These are phyloP conservation scores for Labroides dimidiatus DNA, from an alignment of 2,797 vertebrate species.

Conservation along the genomic window DNA sequence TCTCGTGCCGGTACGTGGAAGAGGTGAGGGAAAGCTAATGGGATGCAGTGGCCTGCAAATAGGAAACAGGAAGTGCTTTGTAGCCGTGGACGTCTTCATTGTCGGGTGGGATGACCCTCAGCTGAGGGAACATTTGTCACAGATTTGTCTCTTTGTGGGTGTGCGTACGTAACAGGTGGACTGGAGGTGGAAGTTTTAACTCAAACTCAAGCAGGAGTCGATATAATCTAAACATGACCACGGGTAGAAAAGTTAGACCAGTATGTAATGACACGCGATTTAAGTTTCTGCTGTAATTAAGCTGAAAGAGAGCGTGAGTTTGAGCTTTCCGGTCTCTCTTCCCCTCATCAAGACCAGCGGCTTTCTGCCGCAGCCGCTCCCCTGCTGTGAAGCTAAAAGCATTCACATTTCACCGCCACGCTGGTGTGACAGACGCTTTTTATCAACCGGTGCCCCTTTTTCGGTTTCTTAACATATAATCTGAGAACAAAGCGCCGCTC, in stretches of 20 bases:
- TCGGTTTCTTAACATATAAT: constrained; percentile 66
- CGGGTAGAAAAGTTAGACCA: too few species aligned
- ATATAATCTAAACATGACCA: too few species aligned
- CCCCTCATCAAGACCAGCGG: constrained; percentile 36
- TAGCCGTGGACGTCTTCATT: constrained; percentile 9
- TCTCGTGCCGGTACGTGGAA: constrained; percentile 21
- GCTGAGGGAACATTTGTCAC: constrained; percentile 23
- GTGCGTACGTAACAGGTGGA: not conserved
- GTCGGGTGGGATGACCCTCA: constrained; percentile 40
- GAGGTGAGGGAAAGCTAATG: constrained; percentile 64
- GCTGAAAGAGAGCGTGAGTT: not conserved
- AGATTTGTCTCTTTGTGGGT: constrained; percentile 9
- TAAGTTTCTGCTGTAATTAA: too few species aligned
- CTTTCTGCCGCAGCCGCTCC: constrained; percentile 37
- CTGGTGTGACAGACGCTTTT: constrained; percentile 57
- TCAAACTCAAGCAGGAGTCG: too few species aligned
- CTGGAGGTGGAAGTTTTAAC: too few species aligned
- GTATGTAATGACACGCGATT: too few species aligned
- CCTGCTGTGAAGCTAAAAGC: constrained; percentile 71
- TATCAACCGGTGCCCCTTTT: constrained; percentile 59
- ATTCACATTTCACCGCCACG: constrained; percentile 59
- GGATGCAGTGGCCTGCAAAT: constrained; percentile 48
- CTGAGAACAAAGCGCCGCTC: constrained; percentile 42
- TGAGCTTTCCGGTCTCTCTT: constrained; percentile 31
- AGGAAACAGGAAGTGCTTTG: constrained; percentile 42